These are phyloP conservation scores for Coleophora deauratella DNA, from an alignment of 2,888 invertebrate genomes.

Conservation along the genomic window DNA sequence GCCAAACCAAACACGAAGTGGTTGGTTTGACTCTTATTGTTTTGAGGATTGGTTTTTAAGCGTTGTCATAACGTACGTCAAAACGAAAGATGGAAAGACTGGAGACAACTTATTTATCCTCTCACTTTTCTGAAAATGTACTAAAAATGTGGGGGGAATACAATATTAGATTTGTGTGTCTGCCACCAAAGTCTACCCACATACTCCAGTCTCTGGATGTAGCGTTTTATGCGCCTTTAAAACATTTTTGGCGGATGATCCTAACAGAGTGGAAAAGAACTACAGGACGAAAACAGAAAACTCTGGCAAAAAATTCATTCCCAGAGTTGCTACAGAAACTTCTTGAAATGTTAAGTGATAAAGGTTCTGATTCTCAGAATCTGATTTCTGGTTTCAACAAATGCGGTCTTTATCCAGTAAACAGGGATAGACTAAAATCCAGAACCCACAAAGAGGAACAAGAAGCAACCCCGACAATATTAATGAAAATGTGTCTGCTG, in stretches of 20 bases:
- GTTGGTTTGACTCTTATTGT: not conserved
- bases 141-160: too few relatives aligned
- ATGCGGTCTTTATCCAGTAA: conserved; percentile 1
- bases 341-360: not conserved
- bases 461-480: not conserved
- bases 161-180: too few relatives aligned
- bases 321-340: not conserved
- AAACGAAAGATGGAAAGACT: too few relatives aligned
- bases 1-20: not conserved
- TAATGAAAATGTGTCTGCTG: not conserved
- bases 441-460: not conserved
- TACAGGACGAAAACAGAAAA: not conserved
- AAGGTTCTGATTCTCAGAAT: not conserved
- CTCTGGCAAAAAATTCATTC: not conserved
- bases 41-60: not conserved
- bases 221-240: not conserved
- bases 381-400: not conserved
- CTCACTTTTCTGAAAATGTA: too few relatives aligned
- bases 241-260: not conserved
- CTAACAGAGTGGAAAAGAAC: not conserved
- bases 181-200: too few relatives aligned
- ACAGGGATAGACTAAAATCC: not conserved
- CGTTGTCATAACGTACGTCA: not conserved
- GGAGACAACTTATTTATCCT: too few relatives aligned
- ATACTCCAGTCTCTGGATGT: not conserved